Percentiles rank a stretch among this genome's conserved stretches.
Conservation (phyloP, 2,113 vertebrate species). For the Calyptommatus sinebrachiatus region DNA sequence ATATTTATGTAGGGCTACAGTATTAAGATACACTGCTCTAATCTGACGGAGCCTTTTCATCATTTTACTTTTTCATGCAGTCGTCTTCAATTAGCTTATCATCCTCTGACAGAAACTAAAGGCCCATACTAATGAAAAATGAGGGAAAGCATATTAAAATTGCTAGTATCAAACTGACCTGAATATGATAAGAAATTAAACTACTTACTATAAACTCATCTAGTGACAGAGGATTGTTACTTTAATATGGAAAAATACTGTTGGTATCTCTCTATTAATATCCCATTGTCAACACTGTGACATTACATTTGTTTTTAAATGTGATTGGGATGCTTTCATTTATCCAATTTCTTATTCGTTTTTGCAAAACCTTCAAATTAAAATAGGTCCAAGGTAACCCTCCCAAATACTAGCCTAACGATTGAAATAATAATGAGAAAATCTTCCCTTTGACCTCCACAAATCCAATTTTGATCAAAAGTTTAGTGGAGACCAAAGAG, state of each 20-base stretch:
- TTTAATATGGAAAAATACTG: background rate
- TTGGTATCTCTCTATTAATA: background rate
- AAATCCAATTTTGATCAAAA: too few species aligned
- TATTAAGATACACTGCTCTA: background rate
- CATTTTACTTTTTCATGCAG: conserved; percentile 7
- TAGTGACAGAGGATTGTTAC: background rate
- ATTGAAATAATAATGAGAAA: too few species aligned
- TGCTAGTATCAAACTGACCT: background rate
- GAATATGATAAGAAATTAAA: background rate
- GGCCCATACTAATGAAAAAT: background rate
- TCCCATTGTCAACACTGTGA: background rate
- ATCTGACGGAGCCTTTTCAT: conserved; percentile 8
- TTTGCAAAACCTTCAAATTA: too few species aligned
- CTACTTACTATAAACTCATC: background rate
- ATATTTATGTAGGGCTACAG: background rate
- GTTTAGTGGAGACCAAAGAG: too few species aligned
- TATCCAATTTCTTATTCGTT: too few species aligned
- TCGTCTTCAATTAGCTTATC: conserved; percentile 23
- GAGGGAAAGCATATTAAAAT: background rate
- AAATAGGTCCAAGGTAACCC: too few species aligned
- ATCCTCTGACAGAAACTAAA: background rate
- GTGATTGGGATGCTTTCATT: too few species aligned
- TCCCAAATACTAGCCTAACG: too few species aligned
- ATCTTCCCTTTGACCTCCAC: too few species aligned
- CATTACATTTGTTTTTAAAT: too few species aligned